Percentiles rank a stretch among this genome's conserved stretches.
Evolutionary conservation across 30 jellyfish, hydroid and myxozoan genomes (phyloP).

Genomic region (Turritopsis rubra): DNA sequence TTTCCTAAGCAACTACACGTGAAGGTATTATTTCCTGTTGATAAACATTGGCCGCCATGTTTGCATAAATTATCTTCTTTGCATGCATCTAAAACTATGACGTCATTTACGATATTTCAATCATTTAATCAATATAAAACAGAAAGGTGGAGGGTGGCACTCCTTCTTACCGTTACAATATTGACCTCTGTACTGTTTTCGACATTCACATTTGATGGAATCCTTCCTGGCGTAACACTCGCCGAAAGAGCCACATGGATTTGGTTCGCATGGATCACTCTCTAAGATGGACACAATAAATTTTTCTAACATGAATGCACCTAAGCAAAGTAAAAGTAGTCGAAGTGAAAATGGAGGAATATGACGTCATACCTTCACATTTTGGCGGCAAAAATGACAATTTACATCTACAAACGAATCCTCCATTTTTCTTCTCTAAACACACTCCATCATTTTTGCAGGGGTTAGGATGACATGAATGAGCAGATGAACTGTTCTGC

Average conservation of each 20-base stretch:
- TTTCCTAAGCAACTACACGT: slow-evolving; percentile 27
- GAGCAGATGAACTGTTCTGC: too few relatives aligned
- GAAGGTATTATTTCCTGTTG: slow-evolving; percentile 22
- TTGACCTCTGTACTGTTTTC: slow-evolving; percentile 35
- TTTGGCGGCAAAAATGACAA: slow-evolving; percentile 52
- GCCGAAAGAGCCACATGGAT: slow-evolving; percentile 61
- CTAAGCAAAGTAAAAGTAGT: neutral
- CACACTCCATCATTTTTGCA: slow-evolving; percentile 38
- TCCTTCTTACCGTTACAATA: slow-evolving; percentile 18
- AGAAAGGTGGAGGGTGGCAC: neutral
- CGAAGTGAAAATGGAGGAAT: neutral
- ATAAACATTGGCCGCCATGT: slow-evolving; percentile 7
- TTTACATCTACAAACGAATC: slow-evolving; percentile 60
- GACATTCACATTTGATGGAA: slow-evolving; percentile 55
- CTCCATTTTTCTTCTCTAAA: slow-evolving; percentile 38
- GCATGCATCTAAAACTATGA: neutral
- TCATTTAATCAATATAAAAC: too few relatives aligned
- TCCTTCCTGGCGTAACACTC: neutral
- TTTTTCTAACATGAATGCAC: neutral
- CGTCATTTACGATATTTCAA: too few relatives aligned
- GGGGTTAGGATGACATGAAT: slow-evolving; percentile 32
- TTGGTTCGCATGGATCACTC: slow-evolving; percentile 79
- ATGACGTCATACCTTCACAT: slow-evolving; percentile 63
- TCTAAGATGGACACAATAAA: slow-evolving; percentile 11
- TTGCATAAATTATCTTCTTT: neutral